Base-by-base conservation (phyloP, 1,140 invertebrate species). In the Helicoverpa armigera region DNA sequence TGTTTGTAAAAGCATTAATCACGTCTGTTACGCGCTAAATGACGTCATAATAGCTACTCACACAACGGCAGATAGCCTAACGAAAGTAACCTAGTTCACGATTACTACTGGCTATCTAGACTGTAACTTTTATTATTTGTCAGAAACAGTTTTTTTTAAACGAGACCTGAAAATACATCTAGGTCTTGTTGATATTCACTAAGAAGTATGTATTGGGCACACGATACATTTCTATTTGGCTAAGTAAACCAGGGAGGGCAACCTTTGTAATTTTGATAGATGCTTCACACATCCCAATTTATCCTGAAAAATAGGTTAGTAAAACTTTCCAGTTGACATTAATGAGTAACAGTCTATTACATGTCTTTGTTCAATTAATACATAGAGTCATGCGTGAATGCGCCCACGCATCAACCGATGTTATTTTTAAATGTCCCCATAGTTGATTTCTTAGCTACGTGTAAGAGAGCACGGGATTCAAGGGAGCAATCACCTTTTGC, bases 401-500 rank as follows among this genome's bases (percentile, higher is more conserved):
- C 75, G 63, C 76, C 76, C 54, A 82, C 76, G 60, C 35, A 67
- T 74, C 69, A 4, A 51, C 14, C 35, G 50, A n/a, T 67, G 75
- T 65, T 79, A 74, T 82, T 74, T 82, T 74, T 79, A 79, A 58
- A 81, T 69, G 72, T 67, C 79, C 48, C 61, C 58, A 67, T 74
- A 75, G 51, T 80, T 75, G 16, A 75, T 67, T 75, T 75, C 73
- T 70, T 70, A 70, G 67, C 67, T 51, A 53, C 67, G 67, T 53
- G 67, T 48, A 56, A 58, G 29, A 31, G 23, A 76, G 63, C 61
- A 79, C 67, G 80, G 73, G 61, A 53, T 65, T 73, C 53, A 65
- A 51, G 76, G 31, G 81, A 82, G 70, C 81, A 82, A 79, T 82
- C 76, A 82, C 81, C 81, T 75, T 53, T 70, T 54, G 43, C 72